A percentile compares a stretch with the other conserved stretches of the same genome.
phyloP scores from a whole-genome alignment of 2,113 vertebrate species.

The Thamnaconus septentrionalis region DNA sequence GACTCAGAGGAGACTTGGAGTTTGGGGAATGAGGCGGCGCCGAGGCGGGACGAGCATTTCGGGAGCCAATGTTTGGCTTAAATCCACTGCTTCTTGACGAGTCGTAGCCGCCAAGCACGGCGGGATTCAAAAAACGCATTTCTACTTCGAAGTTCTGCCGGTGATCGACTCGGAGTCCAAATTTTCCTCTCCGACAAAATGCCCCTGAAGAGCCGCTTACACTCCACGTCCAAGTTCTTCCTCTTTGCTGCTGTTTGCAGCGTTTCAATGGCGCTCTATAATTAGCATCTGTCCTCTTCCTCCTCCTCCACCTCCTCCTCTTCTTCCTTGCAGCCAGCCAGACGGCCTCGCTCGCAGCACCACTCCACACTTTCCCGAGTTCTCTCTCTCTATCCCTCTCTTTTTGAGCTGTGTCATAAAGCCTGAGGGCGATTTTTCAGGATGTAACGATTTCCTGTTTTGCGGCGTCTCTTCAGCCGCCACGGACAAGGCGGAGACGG shows the following conservation, averaged over 20 bases:
- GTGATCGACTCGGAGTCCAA: conserved; percentile 9
- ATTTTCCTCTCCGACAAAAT: conserved; percentile 5
- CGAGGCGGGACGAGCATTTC: too few species aligned
- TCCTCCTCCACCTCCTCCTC: too few species aligned
- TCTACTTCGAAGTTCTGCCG: neutral
- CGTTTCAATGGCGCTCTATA: conserved; percentile 17
- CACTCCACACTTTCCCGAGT: conserved; percentile 1
- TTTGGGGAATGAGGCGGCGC: too few species aligned
- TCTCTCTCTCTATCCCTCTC: neutral
- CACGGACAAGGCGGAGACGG: conserved; percentile 42
- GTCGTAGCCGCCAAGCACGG: neutral
- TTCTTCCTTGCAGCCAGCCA: conserved; percentile 3
- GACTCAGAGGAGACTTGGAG: too few species aligned
- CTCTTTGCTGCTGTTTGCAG: conserved; percentile 7
- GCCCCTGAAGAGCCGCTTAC: conserved; percentile 11
- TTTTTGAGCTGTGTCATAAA: conserved; percentile 27
- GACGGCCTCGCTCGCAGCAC: conserved; percentile 10
- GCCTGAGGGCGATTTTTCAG: conserved; percentile 33
- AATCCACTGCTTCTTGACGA: neutral
- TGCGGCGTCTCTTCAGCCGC: conserved; percentile 32
- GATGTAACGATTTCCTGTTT: conserved; percentile 51
- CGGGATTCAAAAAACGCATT: conserved; percentile 2
- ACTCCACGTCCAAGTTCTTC: neutral
- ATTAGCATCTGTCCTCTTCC: conserved; percentile 17
- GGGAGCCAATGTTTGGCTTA: neutral